These are phyloP conservation scores for Molorchus minor DNA, from an alignment of 2,888 invertebrate species.

Conservation along the genomic window DNA sequence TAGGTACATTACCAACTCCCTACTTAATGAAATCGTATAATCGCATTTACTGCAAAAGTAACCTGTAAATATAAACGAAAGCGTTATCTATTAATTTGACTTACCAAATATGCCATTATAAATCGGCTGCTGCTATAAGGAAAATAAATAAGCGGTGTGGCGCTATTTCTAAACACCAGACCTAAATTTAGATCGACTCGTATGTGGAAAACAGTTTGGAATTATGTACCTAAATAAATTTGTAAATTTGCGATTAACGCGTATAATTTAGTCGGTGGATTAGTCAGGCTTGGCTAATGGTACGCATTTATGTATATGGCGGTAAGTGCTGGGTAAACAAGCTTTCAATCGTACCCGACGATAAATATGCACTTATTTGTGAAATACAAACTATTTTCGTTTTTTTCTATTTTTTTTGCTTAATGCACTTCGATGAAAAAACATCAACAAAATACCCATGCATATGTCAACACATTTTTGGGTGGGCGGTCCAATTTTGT, in stretches of 20 bases:
- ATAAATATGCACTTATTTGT: too few relatives aligned
- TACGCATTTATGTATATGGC: too few relatives aligned
- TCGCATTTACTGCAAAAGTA: neutral
- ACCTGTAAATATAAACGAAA: neutral
- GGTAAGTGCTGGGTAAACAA: too few relatives aligned
- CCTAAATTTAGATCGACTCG: constrained; percentile 15
- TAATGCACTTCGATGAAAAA: too few relatives aligned
- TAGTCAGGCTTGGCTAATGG: neutral
- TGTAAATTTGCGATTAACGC: neutral
- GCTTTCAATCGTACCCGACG: too few relatives aligned
- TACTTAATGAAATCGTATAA: too few relatives aligned
- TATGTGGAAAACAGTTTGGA: neutral
- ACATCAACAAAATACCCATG: too few relatives aligned
- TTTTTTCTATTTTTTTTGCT: too few relatives aligned
- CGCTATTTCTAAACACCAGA: constrained; percentile 14
- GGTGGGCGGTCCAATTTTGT: too few relatives aligned
- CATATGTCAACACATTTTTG: too few relatives aligned
- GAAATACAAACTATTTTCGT: too few relatives aligned
- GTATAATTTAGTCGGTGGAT: neutral
- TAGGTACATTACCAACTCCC: too few relatives aligned
- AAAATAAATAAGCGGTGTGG: constrained; percentile 11
- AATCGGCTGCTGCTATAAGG: neutral
- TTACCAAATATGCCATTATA: neutral
- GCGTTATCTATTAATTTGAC: neutral
- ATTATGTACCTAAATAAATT: neutral